These are phyloP conservation scores for Halesus radiatus DNA, from an alignment of 1,140 invertebrate genomes.

Conservation along the genomic window DNA sequence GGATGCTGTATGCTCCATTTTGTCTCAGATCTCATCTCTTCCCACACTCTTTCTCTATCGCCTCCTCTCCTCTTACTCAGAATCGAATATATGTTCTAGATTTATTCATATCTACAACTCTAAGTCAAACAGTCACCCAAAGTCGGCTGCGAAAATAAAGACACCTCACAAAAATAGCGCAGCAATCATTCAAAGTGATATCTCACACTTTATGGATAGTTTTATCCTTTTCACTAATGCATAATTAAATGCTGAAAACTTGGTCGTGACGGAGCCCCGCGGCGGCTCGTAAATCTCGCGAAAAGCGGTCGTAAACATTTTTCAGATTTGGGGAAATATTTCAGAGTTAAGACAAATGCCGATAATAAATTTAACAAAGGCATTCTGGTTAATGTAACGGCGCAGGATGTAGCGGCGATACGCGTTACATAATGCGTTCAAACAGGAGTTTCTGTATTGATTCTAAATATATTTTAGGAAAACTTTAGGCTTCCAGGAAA, in stretches of 20 bases:
- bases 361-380: constrained; percentile 27
- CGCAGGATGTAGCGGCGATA: background rate
- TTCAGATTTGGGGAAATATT: constrained; percentile 34
- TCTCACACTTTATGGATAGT: background rate
- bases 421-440: too few relatives aligned
- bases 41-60: constrained; percentile 3
- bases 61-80: background rate
- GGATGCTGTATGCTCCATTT: background rate
- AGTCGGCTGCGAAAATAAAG: background rate
- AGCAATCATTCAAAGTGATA: background rate
- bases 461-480: too few relatives aligned
- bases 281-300: constrained; percentile 32
- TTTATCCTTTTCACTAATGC: too few relatives aligned
- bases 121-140: background rate
- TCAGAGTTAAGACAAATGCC: constrained; percentile 37
- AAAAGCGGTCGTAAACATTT: constrained; percentile 39
- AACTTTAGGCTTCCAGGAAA: too few relatives aligned
- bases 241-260: too few relatives aligned
- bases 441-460: too few relatives aligned
- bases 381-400: constrained; percentile 23
- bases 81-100: constrained; percentile 30
- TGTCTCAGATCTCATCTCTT: background rate
- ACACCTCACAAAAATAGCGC: background rate
- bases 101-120: constrained; percentile 19
- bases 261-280: background rate